A percentile compares a stretch with the other conserved stretches of the same genome.
Conservation (phyloP, 2,797 vertebrate species). For the Schizopygopsis pylzovi region DNA sequence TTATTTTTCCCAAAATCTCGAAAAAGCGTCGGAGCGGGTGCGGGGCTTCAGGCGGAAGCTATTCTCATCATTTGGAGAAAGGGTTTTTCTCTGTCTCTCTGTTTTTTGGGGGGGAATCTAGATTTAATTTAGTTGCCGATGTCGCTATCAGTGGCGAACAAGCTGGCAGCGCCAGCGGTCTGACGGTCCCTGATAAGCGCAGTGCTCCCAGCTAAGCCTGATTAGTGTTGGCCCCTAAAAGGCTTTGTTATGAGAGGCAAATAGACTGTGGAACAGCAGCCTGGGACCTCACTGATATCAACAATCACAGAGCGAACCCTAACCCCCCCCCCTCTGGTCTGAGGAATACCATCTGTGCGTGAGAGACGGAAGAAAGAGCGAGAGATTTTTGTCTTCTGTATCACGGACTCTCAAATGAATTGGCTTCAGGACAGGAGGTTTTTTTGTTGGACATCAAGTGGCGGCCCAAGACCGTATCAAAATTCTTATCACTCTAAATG, state of each 20-base stretch:
- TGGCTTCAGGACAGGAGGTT: conserved; percentile 2
- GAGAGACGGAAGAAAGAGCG: conserved; percentile 12
- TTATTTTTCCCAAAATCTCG: conserved; percentile 56
- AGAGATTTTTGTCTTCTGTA: conserved; percentile 26
- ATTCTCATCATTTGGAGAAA: conserved; percentile 53
- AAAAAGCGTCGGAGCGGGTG: not conserved
- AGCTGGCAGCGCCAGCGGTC: conserved; percentile 60
- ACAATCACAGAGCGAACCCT: conserved; percentile 62
- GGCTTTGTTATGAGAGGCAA: conserved; percentile 69
- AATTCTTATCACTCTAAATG: not conserved
- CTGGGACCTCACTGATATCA: conserved; percentile 67
- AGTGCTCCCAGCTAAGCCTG: conserved; percentile 63
- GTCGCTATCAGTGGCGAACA: conserved; percentile 58
- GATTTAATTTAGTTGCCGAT: conserved; percentile 66
- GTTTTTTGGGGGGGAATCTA: conserved; percentile 59
- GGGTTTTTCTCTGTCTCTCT: conserved; percentile 42
- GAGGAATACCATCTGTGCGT: conserved; percentile 46
- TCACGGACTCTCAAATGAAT: not conserved
- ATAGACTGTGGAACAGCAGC: conserved; percentile 64
- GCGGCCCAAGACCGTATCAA: not conserved
- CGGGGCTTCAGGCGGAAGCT: conserved; percentile 20
- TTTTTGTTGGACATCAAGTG: conserved; percentile 17
- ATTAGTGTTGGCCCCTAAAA: conserved; percentile 67
- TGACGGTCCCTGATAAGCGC: conserved; percentile 59
- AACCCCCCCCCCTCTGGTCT: conserved; percentile 46